Evolutionary conservation across 2,888 invertebrate genomes (phyloP).

Genomic region (Cecidostiba fungosa): DNA sequence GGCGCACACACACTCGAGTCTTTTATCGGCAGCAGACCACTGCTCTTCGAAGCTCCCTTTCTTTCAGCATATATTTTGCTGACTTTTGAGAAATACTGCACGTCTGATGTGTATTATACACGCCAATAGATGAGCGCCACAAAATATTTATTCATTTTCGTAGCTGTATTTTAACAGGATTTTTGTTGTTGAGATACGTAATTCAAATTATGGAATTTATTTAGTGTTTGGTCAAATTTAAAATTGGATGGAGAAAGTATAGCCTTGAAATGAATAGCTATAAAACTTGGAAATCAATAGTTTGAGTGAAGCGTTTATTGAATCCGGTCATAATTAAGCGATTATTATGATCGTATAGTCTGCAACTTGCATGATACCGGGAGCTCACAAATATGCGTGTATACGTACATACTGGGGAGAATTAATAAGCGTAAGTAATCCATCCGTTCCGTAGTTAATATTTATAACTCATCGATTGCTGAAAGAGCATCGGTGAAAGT

Average conservation of each 20-base stretch:
- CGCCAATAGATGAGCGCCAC: background rate
- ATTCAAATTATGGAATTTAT: too few relatives aligned
- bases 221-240: too few relatives aligned
- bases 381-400: too few relatives aligned
- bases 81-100: conserved; percentile 21
- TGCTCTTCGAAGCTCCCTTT: conserved; percentile 5
- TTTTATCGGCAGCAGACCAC: conserved; percentile 49
- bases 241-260: too few relatives aligned
- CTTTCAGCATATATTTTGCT: conserved; percentile 47
- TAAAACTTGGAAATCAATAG: background rate
- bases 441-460: too few relatives aligned
- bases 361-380: too few relatives aligned
- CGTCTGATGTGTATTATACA: background rate
- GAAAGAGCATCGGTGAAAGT: too few relatives aligned
- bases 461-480: too few relatives aligned
- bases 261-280: background rate
- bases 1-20: conserved; percentile 36
- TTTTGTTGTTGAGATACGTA: too few relatives aligned
- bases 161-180: background rate
- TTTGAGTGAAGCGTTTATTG: background rate
- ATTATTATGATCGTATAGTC: too few relatives aligned
- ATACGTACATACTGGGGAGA: too few relatives aligned
- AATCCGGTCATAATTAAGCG: background rate
- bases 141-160: conserved; percentile 40
- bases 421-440: too few relatives aligned